Evolutionary conservation across 1,140 invertebrate species (phyloP).

Genomic region (Cydia strobilella): DNA sequence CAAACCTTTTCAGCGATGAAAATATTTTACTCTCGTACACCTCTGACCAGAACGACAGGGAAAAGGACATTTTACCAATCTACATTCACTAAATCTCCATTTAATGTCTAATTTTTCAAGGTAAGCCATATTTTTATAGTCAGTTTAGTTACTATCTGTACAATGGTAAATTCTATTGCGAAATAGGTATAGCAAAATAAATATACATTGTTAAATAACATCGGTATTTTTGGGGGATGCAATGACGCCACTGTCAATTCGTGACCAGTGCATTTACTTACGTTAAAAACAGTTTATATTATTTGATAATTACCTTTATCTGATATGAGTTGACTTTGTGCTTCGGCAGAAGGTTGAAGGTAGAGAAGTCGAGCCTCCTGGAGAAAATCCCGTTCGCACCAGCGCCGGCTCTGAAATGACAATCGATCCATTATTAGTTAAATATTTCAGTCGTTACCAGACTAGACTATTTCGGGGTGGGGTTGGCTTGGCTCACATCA

Average conservation of each 20-base stretch:
- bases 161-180: not conserved
- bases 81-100: not conserved
- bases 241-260: not conserved
- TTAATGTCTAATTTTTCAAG: slow-evolving; percentile 1
- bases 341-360: slow-evolving; percentile 95
- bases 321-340: slow-evolving; percentile 99
- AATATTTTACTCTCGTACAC: slow-evolving; percentile 52
- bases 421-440: slow-evolving; percentile 33
- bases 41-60: not conserved
- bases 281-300: not conserved
- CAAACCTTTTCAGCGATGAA: slow-evolving; percentile 55
- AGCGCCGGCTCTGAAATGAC: slow-evolving; percentile 87
- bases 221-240: not conserved
- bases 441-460: slow-evolving; percentile 1
- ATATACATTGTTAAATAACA: slow-evolving; percentile 17
- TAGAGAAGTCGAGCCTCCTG: slow-evolving; percentile 94
- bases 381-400: slow-evolving; percentile 95
- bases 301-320: slow-evolving; percentile 92
- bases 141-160: not conserved
- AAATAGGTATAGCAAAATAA: not conserved
- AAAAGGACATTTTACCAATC: not conserved
- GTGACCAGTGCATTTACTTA: slow-evolving; percentile 9
- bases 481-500: not conserved
- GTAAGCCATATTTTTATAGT: not conserved
- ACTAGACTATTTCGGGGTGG: slow-evolving; percentile 24